Percentiles rank a stretch among this genome's conserved stretches.
These are phyloP conservation scores for Ictidomys tridecemlineatus DNA, from an alignment of 2,113 vertebrate genomes.

Conservation along the genomic window DNA sequence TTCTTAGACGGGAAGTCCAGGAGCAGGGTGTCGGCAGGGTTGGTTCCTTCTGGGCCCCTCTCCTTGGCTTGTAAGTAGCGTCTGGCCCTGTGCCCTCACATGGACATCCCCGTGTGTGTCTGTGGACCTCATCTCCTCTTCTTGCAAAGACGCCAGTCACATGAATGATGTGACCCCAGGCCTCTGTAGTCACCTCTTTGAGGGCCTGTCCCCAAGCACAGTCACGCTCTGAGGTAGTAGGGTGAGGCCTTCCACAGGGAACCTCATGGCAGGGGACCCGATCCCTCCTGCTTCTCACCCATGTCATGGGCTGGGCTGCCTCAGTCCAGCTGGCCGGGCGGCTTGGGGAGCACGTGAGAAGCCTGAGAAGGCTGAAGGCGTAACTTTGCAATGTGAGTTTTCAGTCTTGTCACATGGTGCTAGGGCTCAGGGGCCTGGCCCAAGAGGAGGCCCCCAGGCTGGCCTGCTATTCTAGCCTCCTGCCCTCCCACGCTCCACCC, in stretches of 20 bases:
- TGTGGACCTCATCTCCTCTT: not conserved
- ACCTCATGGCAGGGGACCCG: too few relatives aligned
- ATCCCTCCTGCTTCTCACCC: not conserved
- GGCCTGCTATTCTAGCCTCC: not conserved
- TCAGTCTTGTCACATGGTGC: accelerated
- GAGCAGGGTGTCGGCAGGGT: not conserved
- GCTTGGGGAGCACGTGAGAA: not conserved
- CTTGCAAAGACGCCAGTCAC: not conserved
- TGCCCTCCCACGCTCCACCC: too few relatives aligned
- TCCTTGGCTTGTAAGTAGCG: too few relatives aligned
- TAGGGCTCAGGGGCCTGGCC: not conserved
- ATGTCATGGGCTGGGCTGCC: accelerated
- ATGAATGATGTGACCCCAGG: not conserved
- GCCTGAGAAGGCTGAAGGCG: accelerated
- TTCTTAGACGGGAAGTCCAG: not conserved
- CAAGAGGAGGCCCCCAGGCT: not conserved
- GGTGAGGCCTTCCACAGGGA: not conserved
- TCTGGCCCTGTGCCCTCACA: not conserved
- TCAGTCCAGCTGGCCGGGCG: accelerated
- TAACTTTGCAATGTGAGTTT: not conserved
- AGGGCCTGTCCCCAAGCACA: accelerated
- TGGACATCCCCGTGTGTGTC: not conserved
- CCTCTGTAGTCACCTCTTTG: not conserved
- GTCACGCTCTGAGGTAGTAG: not conserved
- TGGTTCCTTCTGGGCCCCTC: not conserved